A percentile compares a stretch with the other conserved stretches of the same genome.
phyloP scores from a whole-genome alignment of 2,113 vertebrate genomes.

The Anolis carolinensis region DNA sequence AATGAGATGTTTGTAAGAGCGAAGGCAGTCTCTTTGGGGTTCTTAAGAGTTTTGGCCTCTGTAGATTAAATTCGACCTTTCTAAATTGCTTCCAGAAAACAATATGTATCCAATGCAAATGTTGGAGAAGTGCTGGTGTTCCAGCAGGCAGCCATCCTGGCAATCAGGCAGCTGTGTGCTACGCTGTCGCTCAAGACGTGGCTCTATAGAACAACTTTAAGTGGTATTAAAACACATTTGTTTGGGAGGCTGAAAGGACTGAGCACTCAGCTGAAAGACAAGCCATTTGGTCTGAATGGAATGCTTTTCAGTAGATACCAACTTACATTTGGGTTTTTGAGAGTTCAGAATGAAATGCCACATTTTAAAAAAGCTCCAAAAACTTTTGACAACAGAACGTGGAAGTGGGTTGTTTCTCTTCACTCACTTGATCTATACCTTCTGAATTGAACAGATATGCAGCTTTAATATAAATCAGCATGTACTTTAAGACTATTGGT shows the following conservation, averaged over 20 bases:
- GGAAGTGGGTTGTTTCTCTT: not conserved
- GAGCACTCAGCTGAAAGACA: not conserved
- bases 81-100: slow-evolving; percentile 7
- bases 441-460: not conserved
- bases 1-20: not conserved
- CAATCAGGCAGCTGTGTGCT: not conserved
- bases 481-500: not conserved
- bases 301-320: not conserved
- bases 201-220: too few relatives aligned
- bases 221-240: not conserved
- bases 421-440: not conserved
- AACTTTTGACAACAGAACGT: not conserved
- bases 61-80: slow-evolving; percentile 1
- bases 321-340: not conserved
- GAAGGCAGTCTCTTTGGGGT: not conserved
- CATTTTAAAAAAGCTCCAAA: not conserved
- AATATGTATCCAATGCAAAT: not conserved
- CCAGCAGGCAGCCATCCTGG: not conserved
- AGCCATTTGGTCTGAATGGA: not conserved
- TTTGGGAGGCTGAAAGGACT: not conserved
- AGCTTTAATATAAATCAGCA: not conserved
- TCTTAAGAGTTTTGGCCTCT: not conserved
- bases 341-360: not conserved
- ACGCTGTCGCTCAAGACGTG: not conserved
- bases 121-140: not conserved